These are phyloP conservation scores for Protobothrops flavoviridis DNA, from an alignment of 2,113 vertebrate species.

Conservation along the genomic window DNA sequence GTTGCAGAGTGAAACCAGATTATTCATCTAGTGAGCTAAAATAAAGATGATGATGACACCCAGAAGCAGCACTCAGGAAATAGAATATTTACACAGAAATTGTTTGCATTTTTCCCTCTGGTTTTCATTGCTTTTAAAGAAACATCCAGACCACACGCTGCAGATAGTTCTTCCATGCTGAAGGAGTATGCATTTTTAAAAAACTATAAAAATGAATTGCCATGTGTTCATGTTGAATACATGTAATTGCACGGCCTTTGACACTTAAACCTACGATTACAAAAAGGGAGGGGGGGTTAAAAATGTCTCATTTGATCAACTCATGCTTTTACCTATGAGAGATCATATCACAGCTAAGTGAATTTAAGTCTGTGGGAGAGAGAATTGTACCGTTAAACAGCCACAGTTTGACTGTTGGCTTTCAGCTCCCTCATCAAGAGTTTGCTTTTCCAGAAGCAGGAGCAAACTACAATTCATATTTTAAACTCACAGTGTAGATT, in stretches of 20 bases:
- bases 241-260: not conserved
- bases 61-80: slow-evolving; percentile 68
- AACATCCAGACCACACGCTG: slow-evolving; percentile 44
- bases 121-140: slow-evolving; percentile 40
- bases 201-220: slow-evolving; percentile 38
- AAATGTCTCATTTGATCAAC: not conserved
- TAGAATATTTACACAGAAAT: slow-evolving; percentile 69
- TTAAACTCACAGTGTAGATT: slow-evolving; percentile 23
- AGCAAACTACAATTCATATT: slow-evolving; percentile 1
- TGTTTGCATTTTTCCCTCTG: slow-evolving; percentile 63
- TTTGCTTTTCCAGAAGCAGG: slow-evolving; percentile 26
- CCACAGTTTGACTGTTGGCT: slow-evolving; percentile 5
- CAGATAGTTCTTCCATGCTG: slow-evolving; percentile 41
- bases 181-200: slow-evolving; percentile 12
- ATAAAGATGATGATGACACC: slow-evolving; percentile 56
- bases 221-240: slow-evolving; percentile 42
- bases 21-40: slow-evolving; percentile 64
- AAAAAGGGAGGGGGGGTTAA: slow-evolving; percentile 25
- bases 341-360: slow-evolving; percentile 2
- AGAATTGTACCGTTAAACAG: slow-evolving; percentile 25
- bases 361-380: not conserved
- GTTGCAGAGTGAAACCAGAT: slow-evolving; percentile 63
- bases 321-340: slow-evolving; percentile 16
- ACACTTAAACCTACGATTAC: slow-evolving; percentile 38
- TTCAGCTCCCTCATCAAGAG: slow-evolving; percentile 29